phyloP scores from a whole-genome alignment of 2,888 invertebrate species.

The Philaethria dido region DNA sequence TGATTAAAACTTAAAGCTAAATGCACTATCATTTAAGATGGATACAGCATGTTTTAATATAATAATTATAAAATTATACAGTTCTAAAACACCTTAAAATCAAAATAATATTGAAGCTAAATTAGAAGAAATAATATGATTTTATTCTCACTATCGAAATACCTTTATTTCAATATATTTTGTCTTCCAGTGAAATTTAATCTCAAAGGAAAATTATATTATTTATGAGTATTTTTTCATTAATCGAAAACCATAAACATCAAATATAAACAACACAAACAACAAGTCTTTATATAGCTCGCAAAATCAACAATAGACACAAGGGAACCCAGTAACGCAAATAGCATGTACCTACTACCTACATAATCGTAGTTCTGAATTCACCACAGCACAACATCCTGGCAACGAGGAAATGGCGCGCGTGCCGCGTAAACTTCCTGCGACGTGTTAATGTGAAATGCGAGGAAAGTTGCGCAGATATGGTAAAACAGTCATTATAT shows the following conservation, averaged over 20 bases:
- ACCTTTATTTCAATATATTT: too few species aligned
- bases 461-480: constrained; percentile 37
- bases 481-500: constrained; percentile 30
- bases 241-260: not conserved
- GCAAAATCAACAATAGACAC: constrained; percentile 28
- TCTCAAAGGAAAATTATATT: too few species aligned
- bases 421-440: constrained; percentile 74
- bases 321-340: constrained; percentile 44
- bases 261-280: not conserved
- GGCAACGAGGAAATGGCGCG: constrained; percentile 67
- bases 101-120: too few species aligned
- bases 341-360: constrained; percentile 34
- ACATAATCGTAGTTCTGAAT: constrained; percentile 40
- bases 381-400: constrained; percentile 61
- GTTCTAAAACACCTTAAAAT: too few species aligned
- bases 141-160: too few species aligned
- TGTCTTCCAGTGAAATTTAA: too few species aligned
- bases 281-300: constrained; percentile 10
- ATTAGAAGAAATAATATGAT: too few species aligned
- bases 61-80: too few species aligned
- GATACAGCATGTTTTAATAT: too few species aligned
- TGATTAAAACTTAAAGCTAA: too few species aligned
- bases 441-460: constrained; percentile 40
- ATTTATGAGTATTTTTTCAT: too few species aligned
- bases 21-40: too few species aligned